Evolutionary conservation across 2,113 vertebrate species (phyloP).

Genomic region (Suncus etruscus): DNA sequence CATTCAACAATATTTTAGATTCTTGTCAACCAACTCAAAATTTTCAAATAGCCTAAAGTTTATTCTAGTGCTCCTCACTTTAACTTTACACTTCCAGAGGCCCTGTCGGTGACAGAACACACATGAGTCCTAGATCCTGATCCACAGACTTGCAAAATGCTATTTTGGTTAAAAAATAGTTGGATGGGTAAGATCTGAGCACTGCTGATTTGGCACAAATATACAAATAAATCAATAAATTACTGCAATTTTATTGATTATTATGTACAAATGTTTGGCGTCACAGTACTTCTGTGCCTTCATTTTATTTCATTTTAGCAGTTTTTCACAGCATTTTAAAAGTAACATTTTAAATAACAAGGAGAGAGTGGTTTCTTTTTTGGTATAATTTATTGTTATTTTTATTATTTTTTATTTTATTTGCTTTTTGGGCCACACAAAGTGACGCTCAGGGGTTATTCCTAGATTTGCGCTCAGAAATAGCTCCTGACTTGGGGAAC

Average conservation of each 20-base stretch:
- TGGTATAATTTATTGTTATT: too few species aligned
- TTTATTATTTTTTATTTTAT: too few species aligned
- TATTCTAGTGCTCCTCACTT: background rate
- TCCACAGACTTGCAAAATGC: background rate
- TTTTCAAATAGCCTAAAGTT: background rate
- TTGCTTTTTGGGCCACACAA: too few species aligned
- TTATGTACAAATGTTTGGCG: background rate
- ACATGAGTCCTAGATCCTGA: background rate
- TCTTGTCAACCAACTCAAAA: background rate
- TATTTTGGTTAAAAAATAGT: background rate
- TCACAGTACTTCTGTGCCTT: background rate
- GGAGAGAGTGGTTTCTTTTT: background rate
- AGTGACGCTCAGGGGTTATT: too few species aligned
- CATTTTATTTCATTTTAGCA: background rate
- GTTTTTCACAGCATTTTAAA: background rate
- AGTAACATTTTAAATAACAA: background rate
- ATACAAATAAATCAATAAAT: too few species aligned
- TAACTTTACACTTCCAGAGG: too few species aligned
- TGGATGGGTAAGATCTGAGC: background rate
- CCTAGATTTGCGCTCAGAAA: too few species aligned
- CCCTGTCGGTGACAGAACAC: background rate
- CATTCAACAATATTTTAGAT: background rate
- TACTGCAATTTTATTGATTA: background rate
- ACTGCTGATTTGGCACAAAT: too few species aligned
- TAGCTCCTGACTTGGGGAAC: too few species aligned